These are phyloP conservation scores for Drosophila imparisetae DNA, from an alignment of 2,888 invertebrate genomes.

Conservation along the genomic window DNA sequence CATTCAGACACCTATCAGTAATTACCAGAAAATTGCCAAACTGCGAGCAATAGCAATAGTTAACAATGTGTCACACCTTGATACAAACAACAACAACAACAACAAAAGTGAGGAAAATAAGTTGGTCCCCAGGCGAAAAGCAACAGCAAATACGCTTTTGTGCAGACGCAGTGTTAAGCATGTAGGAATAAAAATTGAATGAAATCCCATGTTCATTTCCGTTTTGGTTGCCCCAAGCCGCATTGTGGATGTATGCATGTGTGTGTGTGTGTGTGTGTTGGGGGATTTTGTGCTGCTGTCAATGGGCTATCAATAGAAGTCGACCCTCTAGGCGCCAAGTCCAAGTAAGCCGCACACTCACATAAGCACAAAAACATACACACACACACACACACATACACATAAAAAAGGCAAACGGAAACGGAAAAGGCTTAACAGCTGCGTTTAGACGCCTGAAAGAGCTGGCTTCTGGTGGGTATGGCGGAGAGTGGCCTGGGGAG, in stretches of 20 bases:
- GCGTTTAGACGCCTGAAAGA: slow-evolving; percentile 66
- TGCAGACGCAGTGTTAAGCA: slow-evolving; percentile 23
- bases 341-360: slow-evolving; percentile 63
- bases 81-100: neutral
- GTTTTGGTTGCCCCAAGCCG: slow-evolving; percentile 45
- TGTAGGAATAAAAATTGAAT: slow-evolving; percentile 59
- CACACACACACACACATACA: neutral
- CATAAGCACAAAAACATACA: neutral
- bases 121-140: slow-evolving; percentile 20
- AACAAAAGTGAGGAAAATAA: slow-evolving; percentile 10
- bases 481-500: neutral
- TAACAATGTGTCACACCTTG: slow-evolving; percentile 44
- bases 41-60: slow-evolving; percentile 38
- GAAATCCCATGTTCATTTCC: slow-evolving; percentile 67
- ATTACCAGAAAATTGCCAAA: slow-evolving; percentile 71
- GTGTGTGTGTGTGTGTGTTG: slow-evolving; percentile 1
- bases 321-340: slow-evolving; percentile 62
- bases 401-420: slow-evolving; percentile 67
- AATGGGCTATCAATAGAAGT: slow-evolving; percentile 68
- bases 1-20: slow-evolving; percentile 45
- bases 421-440: slow-evolving; percentile 80
- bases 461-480: slow-evolving; percentile 4
- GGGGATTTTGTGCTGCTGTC: slow-evolving; percentile 50
- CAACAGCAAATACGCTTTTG: slow-evolving; percentile 29
- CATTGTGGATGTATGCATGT: slow-evolving; percentile 20